Conservation (phyloP, 1,140 invertebrate species). For the Apocrypta bakeri region DNA sequence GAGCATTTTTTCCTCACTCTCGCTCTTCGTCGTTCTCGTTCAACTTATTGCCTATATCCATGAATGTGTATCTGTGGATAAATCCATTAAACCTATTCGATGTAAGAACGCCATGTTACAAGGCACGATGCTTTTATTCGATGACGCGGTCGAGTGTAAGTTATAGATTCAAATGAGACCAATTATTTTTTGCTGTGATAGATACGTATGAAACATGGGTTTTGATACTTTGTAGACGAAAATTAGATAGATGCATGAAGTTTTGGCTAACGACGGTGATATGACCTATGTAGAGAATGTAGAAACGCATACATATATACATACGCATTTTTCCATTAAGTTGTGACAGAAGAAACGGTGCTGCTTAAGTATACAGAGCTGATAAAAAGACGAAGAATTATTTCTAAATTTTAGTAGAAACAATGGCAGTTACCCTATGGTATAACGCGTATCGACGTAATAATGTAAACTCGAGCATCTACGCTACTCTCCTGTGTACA, state of each 20-base stretch:
- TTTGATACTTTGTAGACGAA: conserved; percentile 38
- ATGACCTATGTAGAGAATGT: neutral
- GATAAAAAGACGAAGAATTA: neutral
- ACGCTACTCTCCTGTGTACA: neutral
- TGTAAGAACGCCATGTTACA: neutral
- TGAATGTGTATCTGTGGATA: too few species aligned
- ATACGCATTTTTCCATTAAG: neutral
- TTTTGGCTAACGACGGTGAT: conserved; percentile 9
- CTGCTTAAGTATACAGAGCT: too few species aligned
- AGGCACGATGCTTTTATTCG: conserved; percentile 21
- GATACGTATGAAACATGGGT: neutral
- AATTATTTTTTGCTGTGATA: conserved; percentile 45
- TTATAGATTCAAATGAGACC: neutral
- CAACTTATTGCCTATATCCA: too few species aligned
- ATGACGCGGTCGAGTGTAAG: neutral
- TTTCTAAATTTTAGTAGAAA: too few species aligned
- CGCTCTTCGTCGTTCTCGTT: too few species aligned
- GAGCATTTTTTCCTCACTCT: too few species aligned
- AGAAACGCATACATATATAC: conserved; percentile 1
- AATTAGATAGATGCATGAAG: conserved; percentile 48
- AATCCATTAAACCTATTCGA: neutral
- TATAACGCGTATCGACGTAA: too few species aligned
- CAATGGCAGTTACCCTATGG: too few species aligned
- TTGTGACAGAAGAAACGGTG: neutral
- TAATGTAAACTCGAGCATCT: too few species aligned